Base-by-base conservation (phyloP, 2,888 invertebrate genomes). In the Belgica antarctica region DNA sequence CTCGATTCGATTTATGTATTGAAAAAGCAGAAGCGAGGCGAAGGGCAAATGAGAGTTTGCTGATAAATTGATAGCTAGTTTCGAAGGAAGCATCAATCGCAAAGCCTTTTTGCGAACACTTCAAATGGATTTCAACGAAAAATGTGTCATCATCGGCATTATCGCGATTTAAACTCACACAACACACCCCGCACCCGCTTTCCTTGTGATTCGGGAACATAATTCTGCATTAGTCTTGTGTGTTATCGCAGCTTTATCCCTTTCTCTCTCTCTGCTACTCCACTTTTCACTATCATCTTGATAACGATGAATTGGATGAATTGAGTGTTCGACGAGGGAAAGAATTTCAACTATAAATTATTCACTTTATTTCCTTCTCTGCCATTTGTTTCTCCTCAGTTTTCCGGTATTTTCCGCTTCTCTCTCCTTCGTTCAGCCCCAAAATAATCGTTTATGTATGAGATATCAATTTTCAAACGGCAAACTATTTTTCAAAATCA, bases 371-470 rank as follows among this genome's bases (percentile, higher is more conserved):
- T 66, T 66, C 41, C 41, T 24, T n/a, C 15, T 63, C 46, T 31
- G 15, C 25, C 65, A 41, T 34, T 34, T 41, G 41, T 41, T 66
- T 66, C 41, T 24, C 15, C 15, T n/a, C n/a, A n/a, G 8, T 41
- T 63, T 31, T 36, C 28, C 65, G 22, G 17, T 34, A 41, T 24
- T 34, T 31, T 62, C 22, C 34, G 7, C 28, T 31, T 17, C 31
- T 36, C 22, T n/a, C n/a, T 15, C 17, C 12, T 24, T 31, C 62
- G 36, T 63, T 63, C 63, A 63, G 24, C 7, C 41, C 41, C 15
- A 15, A 22, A 66, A 47, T 66, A 66, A 66, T 66, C 65, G 65
- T 27, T 66, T 66, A 66, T 66, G 65, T 66, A 66, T 66, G 65
- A 66, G 65, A 66, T 47, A 66, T 66, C 65, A 66, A 66, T 66